Conservation (phyloP, 1,140 invertebrate genomes). For the Sycophaga agraensis region DNA sequence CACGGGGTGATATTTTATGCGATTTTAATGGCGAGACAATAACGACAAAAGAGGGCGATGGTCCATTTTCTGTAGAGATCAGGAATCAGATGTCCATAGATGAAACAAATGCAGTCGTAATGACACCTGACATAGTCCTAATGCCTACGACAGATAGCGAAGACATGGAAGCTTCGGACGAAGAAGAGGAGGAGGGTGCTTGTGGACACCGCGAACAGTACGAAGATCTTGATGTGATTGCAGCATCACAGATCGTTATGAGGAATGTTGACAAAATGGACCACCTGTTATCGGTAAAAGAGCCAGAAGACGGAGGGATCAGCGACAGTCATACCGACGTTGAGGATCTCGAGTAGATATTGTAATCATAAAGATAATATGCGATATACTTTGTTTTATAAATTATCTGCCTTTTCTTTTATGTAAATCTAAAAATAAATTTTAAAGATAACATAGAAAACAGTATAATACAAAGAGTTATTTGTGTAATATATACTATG, state of each 20-base stretch:
- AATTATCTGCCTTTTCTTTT: no score
- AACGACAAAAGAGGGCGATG: slow-evolving; percentile 54
- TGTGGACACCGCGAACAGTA: slow-evolving; percentile 32
- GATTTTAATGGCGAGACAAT: slow-evolving; percentile 51
- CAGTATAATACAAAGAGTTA: no score
- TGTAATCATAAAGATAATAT: no score
- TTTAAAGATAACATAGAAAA: no score
- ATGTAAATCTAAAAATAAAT: no score
- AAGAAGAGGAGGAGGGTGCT: slow-evolving; percentile 39
- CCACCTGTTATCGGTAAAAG: slow-evolving; percentile 36
- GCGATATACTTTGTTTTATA: no score
- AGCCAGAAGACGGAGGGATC: slow-evolving; percentile 30
- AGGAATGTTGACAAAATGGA: slow-evolving; percentile 48
- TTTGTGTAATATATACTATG: no score
- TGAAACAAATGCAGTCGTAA: background rate
- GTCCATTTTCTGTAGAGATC: slow-evolving; percentile 53
- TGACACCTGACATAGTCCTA: slow-evolving; percentile 36
- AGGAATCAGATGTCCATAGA: slow-evolving; percentile 49
- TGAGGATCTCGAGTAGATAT: slow-evolving; percentile 52
- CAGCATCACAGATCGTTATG: slow-evolving; percentile 49
- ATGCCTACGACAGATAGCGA: slow-evolving; percentile 50
- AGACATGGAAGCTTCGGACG: slow-evolving; percentile 50
- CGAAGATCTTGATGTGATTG: slow-evolving; percentile 43
- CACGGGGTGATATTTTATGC: slow-evolving; percentile 42
- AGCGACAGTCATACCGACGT: slow-evolving; percentile 51